These are phyloP conservation scores for Thunnus maccoyii DNA, from an alignment of 2,113 vertebrate species.

Conservation along the genomic window DNA sequence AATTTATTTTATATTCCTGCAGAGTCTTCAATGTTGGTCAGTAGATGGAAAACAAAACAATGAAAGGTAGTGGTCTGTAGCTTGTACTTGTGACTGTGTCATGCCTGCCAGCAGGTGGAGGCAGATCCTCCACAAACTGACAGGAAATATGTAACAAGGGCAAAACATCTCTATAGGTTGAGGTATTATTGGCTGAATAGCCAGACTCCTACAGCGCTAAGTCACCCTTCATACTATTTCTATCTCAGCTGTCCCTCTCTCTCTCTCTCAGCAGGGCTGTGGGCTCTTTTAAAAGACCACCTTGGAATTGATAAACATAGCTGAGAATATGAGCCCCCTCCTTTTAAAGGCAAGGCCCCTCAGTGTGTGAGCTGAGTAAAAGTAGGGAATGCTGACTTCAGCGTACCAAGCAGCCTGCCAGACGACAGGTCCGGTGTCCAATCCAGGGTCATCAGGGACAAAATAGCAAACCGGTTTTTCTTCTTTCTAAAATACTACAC, in stretches of 20 bases:
- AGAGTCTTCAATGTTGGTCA: too few species aligned
- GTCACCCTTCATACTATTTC: constrained; percentile 69
- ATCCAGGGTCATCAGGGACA: neutral
- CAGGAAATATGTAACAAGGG: constrained; percentile 25
- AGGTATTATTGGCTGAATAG: constrained; percentile 61
- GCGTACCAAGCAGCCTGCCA: constrained; percentile 66
- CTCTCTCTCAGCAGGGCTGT: constrained; percentile 35
- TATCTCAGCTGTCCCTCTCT: constrained; percentile 73
- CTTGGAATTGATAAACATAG: constrained; percentile 85
- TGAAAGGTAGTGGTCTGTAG: neutral
- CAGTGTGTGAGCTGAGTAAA: constrained; percentile 60
- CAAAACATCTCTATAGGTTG: constrained; percentile 61
- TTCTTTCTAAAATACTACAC: constrained; percentile 7
- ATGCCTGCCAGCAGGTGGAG: constrained; percentile 58
- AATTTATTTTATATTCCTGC: too few species aligned
- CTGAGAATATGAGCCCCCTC: constrained; percentile 83
- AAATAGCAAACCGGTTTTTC: constrained; percentile 13
- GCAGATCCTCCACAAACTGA: constrained; percentile 24
- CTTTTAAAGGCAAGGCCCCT: constrained; percentile 84
- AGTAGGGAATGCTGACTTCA: constrained; percentile 82
- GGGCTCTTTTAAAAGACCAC: constrained; percentile 78
- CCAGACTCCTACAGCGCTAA: constrained; percentile 44
- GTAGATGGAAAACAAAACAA: too few species aligned
- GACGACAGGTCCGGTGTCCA: constrained; percentile 19
- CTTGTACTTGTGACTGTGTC: neutral